Percentiles rank a stretch among this genome's conserved stretches.
phyloP scores from a whole-genome alignment of 2,888 invertebrate genomes.

The Thereva nobilitata region DNA sequence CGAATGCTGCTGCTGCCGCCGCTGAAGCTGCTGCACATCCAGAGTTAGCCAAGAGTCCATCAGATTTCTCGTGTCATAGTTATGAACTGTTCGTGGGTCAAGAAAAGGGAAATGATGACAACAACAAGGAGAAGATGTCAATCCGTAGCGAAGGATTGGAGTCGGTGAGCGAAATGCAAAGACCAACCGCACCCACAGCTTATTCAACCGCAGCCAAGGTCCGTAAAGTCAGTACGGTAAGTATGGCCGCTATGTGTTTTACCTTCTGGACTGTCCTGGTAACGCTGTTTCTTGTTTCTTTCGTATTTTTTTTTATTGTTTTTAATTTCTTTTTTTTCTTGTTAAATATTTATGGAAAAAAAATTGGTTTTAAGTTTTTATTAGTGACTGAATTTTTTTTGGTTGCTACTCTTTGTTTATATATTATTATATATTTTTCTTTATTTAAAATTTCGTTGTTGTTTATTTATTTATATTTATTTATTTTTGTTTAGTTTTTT shows the following conservation, averaged over 20 bases:
- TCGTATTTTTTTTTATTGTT: conserved; percentile 37
- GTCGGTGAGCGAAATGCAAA: conserved; percentile 82
- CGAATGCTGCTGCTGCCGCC: conserved; percentile 55
- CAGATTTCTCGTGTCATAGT: conserved; percentile 88
- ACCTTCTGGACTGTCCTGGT: conserved; percentile 47
- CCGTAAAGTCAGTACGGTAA: conserved; percentile 93
- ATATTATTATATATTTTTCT: too few relatives aligned
- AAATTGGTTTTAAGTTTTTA: too few relatives aligned
- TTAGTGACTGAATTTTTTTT: conserved; percentile 19
- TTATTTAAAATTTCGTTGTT: neutral
- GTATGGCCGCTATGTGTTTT: conserved; percentile 58
- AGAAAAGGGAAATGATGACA: conserved; percentile 87
- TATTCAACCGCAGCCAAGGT: conserved; percentile 65
- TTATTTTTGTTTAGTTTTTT: conserved; percentile 36
- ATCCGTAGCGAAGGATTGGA: conserved; percentile 86
- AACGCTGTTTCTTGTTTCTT: conserved; percentile 43
- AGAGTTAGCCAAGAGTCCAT: conserved; percentile 84
- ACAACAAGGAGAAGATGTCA: conserved; percentile 89
- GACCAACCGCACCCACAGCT: conserved; percentile 61
- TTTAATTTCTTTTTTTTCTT: conserved; percentile 32
- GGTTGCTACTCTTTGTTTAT: conserved; percentile 28
- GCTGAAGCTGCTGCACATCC: conserved; percentile 62
- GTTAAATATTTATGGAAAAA: conserved; percentile 1
- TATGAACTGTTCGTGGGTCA: conserved; percentile 90
- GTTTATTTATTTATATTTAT: conserved; percentile 36